Evolutionary conservation across 2,888 invertebrate genomes (phyloP).

Genomic region (Drosophila rellima): DNA sequence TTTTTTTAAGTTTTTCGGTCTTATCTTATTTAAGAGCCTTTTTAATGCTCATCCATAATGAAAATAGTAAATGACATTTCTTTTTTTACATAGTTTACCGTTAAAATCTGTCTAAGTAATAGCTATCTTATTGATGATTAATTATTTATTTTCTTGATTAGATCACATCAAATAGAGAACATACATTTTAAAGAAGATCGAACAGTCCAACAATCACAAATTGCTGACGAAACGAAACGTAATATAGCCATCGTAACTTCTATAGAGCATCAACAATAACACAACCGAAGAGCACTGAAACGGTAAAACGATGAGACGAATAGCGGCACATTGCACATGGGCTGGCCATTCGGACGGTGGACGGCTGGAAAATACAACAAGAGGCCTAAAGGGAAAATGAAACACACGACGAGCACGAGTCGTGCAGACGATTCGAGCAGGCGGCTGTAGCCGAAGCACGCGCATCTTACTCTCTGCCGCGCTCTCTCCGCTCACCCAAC

Average conservation of each 20-base stretch:
- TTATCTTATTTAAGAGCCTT: too few species aligned
- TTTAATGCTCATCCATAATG: too few species aligned
- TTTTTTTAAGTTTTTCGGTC: constrained; percentile 1
- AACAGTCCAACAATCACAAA: constrained; percentile 36
- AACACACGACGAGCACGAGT: constrained; percentile 42
- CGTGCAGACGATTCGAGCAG: constrained; percentile 38
- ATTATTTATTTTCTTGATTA: neutral
- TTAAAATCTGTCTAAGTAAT: neutral
- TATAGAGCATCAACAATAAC: constrained; percentile 56
- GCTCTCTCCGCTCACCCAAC: constrained; percentile 21
- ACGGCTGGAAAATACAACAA: constrained; percentile 72
- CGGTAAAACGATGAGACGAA: constrained; percentile 59
- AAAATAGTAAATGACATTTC: too few species aligned
- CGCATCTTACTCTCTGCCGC: constrained; percentile 67
- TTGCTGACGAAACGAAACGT: constrained; percentile 33
- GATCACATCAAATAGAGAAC: neutral
- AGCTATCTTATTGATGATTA: neutral
- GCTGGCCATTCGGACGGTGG: constrained; percentile 55
- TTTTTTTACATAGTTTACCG: too few species aligned
- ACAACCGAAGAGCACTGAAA: constrained; percentile 55
- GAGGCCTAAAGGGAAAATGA: constrained; percentile 74
- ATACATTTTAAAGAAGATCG: constrained; percentile 4
- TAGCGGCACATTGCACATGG: constrained; percentile 69
- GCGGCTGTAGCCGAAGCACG: constrained; percentile 58
- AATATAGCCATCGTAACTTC: constrained; percentile 12